Percentiles rank a stretch among this genome's conserved stretches.
These are phyloP conservation scores for Embidobia sp. DNA, from an alignment of 2,888 invertebrate species.

Conservation along the genomic window DNA sequence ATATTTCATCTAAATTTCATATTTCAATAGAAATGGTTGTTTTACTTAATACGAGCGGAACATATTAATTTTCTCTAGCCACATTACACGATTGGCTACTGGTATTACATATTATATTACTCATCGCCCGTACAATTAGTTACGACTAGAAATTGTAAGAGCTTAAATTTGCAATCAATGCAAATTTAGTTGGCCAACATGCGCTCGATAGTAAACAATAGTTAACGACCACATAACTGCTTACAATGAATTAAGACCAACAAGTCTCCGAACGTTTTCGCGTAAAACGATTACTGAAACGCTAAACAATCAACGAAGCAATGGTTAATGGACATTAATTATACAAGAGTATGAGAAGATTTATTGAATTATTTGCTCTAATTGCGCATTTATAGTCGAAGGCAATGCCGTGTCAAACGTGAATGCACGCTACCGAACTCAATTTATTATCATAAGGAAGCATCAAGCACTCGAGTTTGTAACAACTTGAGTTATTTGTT, in stretches of 20 bases:
- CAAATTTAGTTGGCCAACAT: no score
- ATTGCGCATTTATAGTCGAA: slow-evolving; percentile 43
- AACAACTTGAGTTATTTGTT: slow-evolving; percentile 56
- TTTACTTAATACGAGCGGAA: no score
- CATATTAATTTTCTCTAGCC: no score
- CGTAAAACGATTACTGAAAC: slow-evolving; percentile 10
- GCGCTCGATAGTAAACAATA: no score
- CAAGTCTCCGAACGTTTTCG: slow-evolving; percentile 5
- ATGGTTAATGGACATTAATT: slow-evolving; percentile 33
- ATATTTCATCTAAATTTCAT: no score
- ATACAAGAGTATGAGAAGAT: slow-evolving; percentile 20
- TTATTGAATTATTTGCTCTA: slow-evolving; percentile 41
- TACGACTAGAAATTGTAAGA: no score
- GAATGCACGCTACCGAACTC: slow-evolving; percentile 35
- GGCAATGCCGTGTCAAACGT: slow-evolving; percentile 34
- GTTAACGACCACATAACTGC: no score
- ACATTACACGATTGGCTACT: no score
- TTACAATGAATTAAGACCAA: background rate
- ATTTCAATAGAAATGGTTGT: no score
- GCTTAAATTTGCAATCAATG: no score
- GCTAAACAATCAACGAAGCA: slow-evolving; percentile 2
- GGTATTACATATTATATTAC: no score
- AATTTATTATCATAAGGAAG: slow-evolving; percentile 46
- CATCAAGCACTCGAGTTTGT: slow-evolving; percentile 36
- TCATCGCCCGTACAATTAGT: no score